A percentile compares a stretch with the other conserved stretches of the same genome.
phyloP scores from a whole-genome alignment of 2,113 vertebrate species.

The Leptosomus discolor region DNA sequence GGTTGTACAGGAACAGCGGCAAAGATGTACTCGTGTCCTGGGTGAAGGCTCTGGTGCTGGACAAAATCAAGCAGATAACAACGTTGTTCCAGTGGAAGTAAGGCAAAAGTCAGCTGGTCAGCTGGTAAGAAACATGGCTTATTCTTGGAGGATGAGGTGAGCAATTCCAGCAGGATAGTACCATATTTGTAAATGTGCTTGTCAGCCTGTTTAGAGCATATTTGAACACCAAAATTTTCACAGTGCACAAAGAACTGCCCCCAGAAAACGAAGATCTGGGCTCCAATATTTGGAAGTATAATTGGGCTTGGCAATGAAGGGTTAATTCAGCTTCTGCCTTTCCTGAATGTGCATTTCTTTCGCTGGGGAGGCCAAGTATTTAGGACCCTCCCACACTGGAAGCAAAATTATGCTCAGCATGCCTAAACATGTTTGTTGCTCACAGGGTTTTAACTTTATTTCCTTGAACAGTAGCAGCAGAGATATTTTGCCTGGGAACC shows the following conservation, averaged over 20 bases:
- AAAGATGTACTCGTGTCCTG: background rate
- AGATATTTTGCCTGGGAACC: conserved; percentile 21
- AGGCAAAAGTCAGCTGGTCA: background rate
- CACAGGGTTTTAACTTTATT: background rate
- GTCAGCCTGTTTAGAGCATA: background rate
- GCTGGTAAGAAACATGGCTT: background rate
- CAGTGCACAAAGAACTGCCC: background rate
- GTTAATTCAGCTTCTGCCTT: conserved; percentile 36
- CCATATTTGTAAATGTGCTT: background rate
- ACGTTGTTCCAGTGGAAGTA: background rate
- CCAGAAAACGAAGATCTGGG: background rate
- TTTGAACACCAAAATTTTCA: background rate
- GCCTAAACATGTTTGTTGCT: conserved; percentile 43
- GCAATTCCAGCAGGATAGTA: background rate
- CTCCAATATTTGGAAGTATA: background rate
- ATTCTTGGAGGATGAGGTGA: background rate
- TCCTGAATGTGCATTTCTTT: background rate
- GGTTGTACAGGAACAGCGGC: background rate
- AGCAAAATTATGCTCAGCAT: conserved; percentile 11
- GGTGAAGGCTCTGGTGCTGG: background rate
- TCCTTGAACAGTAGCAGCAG: conserved; percentile 35
- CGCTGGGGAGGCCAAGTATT: conserved; percentile 31
- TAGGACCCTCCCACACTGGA: conserved; percentile 32
- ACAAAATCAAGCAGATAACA: background rate
- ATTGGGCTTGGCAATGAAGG: background rate